These are phyloP conservation scores for Netelia inedita DNA, from an alignment of 2,888 invertebrate genomes.

Conservation along the genomic window DNA sequence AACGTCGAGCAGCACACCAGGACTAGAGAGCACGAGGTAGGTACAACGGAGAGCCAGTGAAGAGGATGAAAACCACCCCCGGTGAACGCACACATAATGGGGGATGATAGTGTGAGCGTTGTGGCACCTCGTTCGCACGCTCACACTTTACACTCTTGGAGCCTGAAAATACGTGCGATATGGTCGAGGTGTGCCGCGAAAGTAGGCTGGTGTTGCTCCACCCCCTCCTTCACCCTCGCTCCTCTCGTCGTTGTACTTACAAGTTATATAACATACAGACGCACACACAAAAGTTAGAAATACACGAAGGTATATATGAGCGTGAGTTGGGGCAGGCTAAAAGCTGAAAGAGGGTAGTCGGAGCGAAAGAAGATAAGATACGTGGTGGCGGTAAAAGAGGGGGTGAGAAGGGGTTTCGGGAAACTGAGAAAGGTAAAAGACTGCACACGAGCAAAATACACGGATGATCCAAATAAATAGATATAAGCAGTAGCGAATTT, in stretches of 20 bases:
- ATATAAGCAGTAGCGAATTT: conserved; percentile 3
- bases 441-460: background rate
- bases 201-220: background rate
- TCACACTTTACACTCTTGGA: conserved; percentile 25
- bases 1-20: background rate
- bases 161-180: conserved; percentile 37
- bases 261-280: background rate
- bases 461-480: conserved; percentile 1
- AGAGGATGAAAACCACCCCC: conserved; percentile 45
- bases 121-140: conserved; percentile 50
- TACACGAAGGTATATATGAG: background rate
- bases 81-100: conserved; percentile 48
- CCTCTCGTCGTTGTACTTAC: too few relatives aligned
- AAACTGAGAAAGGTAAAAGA: background rate
- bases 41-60: conserved; percentile 20
- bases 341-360: background rate
- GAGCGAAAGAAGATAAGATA: background rate
- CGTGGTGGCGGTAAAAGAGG: background rate
- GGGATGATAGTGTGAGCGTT: background rate
- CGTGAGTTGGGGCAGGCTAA: background rate
- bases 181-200: background rate
- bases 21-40: background rate
- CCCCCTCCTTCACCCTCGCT: background rate
- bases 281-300: background rate
- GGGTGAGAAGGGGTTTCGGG: background rate